Evolutionary conservation across 2,888 invertebrate species (phyloP), one percentile per base, ranked within the genome.

Genomic region (Epistrophe grossulariae): DNA sequence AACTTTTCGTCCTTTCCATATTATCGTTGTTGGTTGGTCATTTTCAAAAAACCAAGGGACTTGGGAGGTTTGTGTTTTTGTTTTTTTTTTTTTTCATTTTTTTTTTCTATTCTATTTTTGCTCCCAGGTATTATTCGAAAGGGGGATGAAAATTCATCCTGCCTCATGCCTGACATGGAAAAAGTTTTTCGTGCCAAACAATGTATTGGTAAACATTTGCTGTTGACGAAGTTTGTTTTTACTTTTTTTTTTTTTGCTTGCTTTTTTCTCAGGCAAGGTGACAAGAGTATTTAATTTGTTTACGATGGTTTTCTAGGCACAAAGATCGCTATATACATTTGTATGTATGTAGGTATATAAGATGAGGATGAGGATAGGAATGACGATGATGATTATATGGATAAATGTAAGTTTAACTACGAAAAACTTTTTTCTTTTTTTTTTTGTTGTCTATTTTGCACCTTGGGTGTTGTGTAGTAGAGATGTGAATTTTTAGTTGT

Each of bases 271-370:
- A 62, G 71, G 38, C 8, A 57, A 82, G 89, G 87, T 89, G 89
- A 89, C 89, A 89, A 89, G 70, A 70, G 88, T 84, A 89, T 89
- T 89, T 89, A 89, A 89, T 89, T 89, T 89, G 88, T 89, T 89
- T 89, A 89, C 88, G 88, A 80, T 73, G 81, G 62, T 72, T 66
- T 60, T 74, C 72, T 73, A 76, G 40, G 59, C 48, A 48, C 48
- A 64, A 55, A 55, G 48, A 59, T 43, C 62, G 43, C 13, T 43
- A 19, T 31, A 24, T n/a, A 38, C n/a, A n/a, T n/a, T n/a, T n/a
- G n/a, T n/a, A n/a, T n/a, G n/a, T n/a, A n/a, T n/a, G n/a, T n/a
- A n/a, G n/a, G n/a, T 19, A 17, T 11, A 13, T 11, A n/a, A 17
- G 11, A 28, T 38, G 17, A n/a, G 45, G 73, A 71, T 28, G 40